These are phyloP conservation scores for Gibbula magus DNA, from an alignment of 2,888 invertebrate species.

Conservation along the genomic window DNA sequence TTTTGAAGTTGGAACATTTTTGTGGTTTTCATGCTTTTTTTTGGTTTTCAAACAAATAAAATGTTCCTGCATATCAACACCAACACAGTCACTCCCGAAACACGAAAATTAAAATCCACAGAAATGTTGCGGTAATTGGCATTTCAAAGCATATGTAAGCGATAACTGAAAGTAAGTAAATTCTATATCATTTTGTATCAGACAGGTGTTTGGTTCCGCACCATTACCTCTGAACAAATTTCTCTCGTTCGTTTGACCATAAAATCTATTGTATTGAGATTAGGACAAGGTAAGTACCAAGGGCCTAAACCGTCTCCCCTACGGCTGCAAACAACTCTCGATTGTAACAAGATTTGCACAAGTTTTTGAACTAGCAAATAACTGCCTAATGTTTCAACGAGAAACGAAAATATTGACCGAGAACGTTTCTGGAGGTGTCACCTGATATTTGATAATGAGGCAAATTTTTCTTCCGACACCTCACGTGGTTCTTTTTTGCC, in stretches of 20 bases:
- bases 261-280: constrained; percentile 1
- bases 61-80: too few relatives aligned
- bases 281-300: not conserved
- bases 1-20: too few relatives aligned
- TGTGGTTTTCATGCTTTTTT: too few relatives aligned
- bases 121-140: too few relatives aligned
- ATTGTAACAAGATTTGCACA: not conserved
- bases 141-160: too few relatives aligned
- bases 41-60: too few relatives aligned
- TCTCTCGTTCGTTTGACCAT: not conserved
- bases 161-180: too few relatives aligned
- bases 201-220: not conserved
- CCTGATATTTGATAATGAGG: not conserved
- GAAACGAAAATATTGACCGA: constrained; percentile 20
- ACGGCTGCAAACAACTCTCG: not conserved
- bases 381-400: constrained; percentile 16
- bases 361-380: constrained; percentile 3
- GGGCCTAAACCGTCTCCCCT: not conserved
- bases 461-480: not conserved
- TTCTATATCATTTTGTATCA: too few relatives aligned
- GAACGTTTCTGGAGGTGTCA: not conserved
- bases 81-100: too few relatives aligned
- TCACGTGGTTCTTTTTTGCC: not conserved
- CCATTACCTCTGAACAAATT: not conserved
- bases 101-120: too few relatives aligned